Conservation (phyloP, 2,888 invertebrate species). For the Listrodromus nycthemerus region DNA sequence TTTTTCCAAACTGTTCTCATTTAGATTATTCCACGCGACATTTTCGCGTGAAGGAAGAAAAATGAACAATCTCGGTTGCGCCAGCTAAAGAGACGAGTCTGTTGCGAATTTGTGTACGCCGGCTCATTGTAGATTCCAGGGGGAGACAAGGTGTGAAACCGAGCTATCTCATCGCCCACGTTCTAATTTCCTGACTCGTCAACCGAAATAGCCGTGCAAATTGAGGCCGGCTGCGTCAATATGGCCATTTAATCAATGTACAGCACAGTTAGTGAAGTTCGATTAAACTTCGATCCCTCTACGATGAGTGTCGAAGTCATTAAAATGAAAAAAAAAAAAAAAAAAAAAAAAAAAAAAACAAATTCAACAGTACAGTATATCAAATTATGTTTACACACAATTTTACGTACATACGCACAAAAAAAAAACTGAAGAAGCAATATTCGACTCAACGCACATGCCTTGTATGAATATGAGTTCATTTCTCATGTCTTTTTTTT, state of each 20-base stretch:
- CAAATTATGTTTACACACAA: neutral
- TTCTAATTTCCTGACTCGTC: slow-evolving; percentile 38
- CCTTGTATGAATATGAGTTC: neutral
- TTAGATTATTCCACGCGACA: neutral
- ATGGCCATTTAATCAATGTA: neutral
- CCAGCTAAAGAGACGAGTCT: slow-evolving; percentile 14
- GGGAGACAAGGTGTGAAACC: slow-evolving; percentile 10
- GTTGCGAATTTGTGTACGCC: slow-evolving; percentile 11
- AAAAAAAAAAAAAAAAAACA: neutral
- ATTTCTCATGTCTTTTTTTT: slow-evolving; percentile 10
- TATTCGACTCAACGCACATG: neutral
- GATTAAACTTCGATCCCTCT: neutral
- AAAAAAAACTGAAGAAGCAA: neutral
- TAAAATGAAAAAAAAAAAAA: neutral
- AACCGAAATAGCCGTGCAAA: slow-evolving; percentile 40
- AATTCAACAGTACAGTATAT: neutral
- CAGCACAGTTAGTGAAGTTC: neutral
- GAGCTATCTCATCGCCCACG: slow-evolving; percentile 26
- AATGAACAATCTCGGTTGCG: slow-evolving; percentile 3
- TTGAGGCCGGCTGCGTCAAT: slow-evolving; percentile 15
- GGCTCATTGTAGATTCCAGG: neutral
- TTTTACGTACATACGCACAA: too few species aligned
- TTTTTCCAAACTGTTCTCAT: neutral
- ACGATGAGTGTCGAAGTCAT: neutral
- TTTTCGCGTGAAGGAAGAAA: neutral